A percentile compares a stretch with the other conserved stretches of the same genome.
Conservation (phyloP, 2,797 vertebrate genomes). For the Hephaestus fuliginosus region DNA sequence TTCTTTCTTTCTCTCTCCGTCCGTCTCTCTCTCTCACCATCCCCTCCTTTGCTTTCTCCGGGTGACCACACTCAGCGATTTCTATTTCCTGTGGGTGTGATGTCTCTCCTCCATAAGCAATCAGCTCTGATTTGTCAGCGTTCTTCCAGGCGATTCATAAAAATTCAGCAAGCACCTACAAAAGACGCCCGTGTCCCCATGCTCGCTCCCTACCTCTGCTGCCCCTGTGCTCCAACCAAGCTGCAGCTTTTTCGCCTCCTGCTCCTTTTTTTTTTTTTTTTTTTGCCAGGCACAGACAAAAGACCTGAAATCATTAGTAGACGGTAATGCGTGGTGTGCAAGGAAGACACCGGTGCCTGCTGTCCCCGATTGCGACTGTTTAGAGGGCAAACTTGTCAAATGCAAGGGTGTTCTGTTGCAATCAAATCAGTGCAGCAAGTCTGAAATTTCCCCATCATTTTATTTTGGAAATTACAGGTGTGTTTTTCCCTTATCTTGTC, state of each 20-base stretch:
- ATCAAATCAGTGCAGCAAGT: slow-evolving; percentile 32
- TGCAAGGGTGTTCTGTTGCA: slow-evolving; percentile 30
- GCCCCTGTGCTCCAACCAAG: slow-evolving; percentile 54
- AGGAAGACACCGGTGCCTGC: slow-evolving; percentile 26
- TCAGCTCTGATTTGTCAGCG: slow-evolving; percentile 89
- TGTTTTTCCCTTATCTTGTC: slow-evolving; percentile 44
- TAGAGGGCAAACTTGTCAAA: slow-evolving; percentile 58
- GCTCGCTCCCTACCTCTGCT: slow-evolving; percentile 56
- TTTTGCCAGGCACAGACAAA: slow-evolving; percentile 51
- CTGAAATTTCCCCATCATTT: slow-evolving; percentile 40
- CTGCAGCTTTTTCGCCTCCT: slow-evolving; percentile 50
- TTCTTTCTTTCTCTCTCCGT: slow-evolving; percentile 33
- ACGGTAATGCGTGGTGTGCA: slow-evolving; percentile 44
- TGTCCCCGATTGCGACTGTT: slow-evolving; percentile 36
- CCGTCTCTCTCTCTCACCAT: slow-evolving; percentile 66
- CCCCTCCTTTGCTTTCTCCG: slow-evolving; percentile 72
- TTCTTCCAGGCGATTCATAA: slow-evolving; percentile 87
- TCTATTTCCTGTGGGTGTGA: slow-evolving; percentile 88
- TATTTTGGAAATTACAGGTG: slow-evolving; percentile 51
- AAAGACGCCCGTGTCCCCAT: slow-evolving; percentile 75
- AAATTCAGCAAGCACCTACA: slow-evolving; percentile 87
- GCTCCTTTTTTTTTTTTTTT: slow-evolving; percentile 26
- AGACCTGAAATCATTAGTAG: slow-evolving; percentile 46
- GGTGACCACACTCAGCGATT: slow-evolving; percentile 87
- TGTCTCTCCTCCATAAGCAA: slow-evolving; percentile 87